Conservation (phyloP, 2,888 invertebrate species). For the Protophormia terraenovae region DNA sequence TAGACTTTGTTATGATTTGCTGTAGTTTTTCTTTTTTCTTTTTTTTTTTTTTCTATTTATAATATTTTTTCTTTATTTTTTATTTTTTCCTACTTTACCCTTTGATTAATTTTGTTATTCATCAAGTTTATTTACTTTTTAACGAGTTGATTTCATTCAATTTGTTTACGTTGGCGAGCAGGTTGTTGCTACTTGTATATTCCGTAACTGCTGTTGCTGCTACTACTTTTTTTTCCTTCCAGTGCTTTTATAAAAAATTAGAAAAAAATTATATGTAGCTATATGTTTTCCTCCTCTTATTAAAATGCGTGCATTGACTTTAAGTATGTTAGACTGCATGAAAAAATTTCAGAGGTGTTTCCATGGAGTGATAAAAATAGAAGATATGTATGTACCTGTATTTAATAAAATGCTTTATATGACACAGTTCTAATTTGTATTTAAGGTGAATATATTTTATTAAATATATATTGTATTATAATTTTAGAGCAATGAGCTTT, state of each 20-base stretch:
- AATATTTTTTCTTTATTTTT: slow-evolving; percentile 3
- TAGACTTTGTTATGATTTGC: slow-evolving; percentile 56
- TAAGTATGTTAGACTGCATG: slow-evolving; percentile 36
- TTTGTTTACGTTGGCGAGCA: slow-evolving; percentile 78
- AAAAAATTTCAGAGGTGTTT: slow-evolving; percentile 8
- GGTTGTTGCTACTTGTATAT: slow-evolving; percentile 48
- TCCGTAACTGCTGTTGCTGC: slow-evolving; percentile 13
- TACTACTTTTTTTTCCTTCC: slow-evolving; percentile 1
- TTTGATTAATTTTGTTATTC: slow-evolving; percentile 74
- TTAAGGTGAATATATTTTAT: no score
- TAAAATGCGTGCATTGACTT: slow-evolving; percentile 71
- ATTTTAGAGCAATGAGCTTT: no score
- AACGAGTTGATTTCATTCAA: slow-evolving; percentile 81
- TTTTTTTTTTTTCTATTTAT: slow-evolving; percentile 6
- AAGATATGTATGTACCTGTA: no score
- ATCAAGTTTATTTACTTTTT: slow-evolving; percentile 80
- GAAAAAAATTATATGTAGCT: slow-evolving; percentile 22
- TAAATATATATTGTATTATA: no score
- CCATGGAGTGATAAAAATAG: no score
- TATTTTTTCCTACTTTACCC: slow-evolving; percentile 43
- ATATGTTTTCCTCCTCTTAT: slow-evolving; percentile 41
- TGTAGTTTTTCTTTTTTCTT: background rate
- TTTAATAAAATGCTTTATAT: no score
- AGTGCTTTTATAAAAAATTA: slow-evolving; percentile 41
- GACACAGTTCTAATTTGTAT: no score